Evolutionary conservation across 2,113 vertebrate genomes (phyloP).

Genomic region (Hypocryptadius cinnamomeus): DNA sequence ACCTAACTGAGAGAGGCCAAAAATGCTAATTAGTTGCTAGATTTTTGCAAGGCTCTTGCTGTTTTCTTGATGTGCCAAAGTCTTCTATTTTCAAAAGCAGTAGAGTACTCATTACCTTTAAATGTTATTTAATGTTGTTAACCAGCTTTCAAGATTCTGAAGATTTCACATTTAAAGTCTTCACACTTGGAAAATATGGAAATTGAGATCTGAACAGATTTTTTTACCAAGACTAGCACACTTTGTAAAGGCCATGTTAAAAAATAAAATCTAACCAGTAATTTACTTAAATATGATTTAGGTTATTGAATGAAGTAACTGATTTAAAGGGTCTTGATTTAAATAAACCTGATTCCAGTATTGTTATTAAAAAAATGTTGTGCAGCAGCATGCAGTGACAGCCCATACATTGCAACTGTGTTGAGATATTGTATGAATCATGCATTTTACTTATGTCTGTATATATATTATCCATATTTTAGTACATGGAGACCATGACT

Average conservation of each 20-base stretch:
- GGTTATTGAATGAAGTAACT: neutral
- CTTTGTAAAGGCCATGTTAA: neutral
- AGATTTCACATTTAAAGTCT: neutral
- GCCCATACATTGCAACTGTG: neutral
- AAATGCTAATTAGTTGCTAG: neutral
- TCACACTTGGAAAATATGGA: neutral
- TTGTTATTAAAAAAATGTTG: neutral
- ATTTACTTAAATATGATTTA: neutral
- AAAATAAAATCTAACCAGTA: neutral
- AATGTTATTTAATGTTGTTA: neutral
- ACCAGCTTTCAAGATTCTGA: neutral
- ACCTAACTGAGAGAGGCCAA: neutral
- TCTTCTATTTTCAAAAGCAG: neutral
- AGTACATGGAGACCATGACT: neutral
- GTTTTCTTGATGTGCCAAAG: neutral
- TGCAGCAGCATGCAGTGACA: neutral
- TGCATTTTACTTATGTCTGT: neutral
- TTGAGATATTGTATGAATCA: neutral
- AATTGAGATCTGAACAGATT: neutral
- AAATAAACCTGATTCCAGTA: neutral
- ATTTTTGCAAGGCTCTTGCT: neutral
- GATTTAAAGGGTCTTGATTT: neutral
- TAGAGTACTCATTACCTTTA: neutral
- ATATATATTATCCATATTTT: neutral
- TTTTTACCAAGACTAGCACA: neutral